Base-by-base conservation (phyloP, 2,113 vertebrate species). In the Phalacrocorax carbo region DNA sequence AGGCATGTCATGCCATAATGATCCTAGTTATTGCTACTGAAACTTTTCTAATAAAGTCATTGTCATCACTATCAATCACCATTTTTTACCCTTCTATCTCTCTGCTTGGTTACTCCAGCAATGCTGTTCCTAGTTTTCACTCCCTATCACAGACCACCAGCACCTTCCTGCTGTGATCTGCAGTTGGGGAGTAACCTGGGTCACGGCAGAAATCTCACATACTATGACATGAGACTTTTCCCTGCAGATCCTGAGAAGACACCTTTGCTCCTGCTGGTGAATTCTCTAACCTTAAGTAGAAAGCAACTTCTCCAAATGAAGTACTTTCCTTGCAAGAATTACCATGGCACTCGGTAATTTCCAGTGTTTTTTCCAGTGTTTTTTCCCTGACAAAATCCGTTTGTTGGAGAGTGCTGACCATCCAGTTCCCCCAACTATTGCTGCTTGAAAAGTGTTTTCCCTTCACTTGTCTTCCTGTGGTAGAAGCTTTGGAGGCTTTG, bases 341-440 rank as follows among this genome's bases (percentile, higher is more conserved):
- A 25, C 34, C 4, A 0, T 36, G 26, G n/a, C 65, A 38, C 15
- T 42, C 29, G 26, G 14, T 48, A 51, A 80, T 68, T 82, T 69
- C 29, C 64, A 49, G 7, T 40, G 38, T 38, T 38, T 38, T 38
- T 38, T 38, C 38, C 38, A 38, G 38, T 38, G 38, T 38, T 38
- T 38, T 38, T 38, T 38, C 38, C 38, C 38, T 4, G 38, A 38
- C 38, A 38, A 38, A 38, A 58, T 90, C 19, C 60, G 20, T 75
- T 66, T 70, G 29, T 6, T 49, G 22, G 11, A 29, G 8, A 46
- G 22, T 34, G 8, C 9, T 3, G 1, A 61, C 36, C 58, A 68
- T 34, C 32, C 5, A 2, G 6, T 51, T 73, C 30, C 14, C 26
- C 9, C 26, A 16, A 0, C 4, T 11, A 68, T 4, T 71, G 3